Percentiles rank a stretch among this genome's conserved stretches.
These are phyloP conservation scores for Tribolium freemani DNA, from an alignment of 2,888 invertebrate genomes.

Conservation along the genomic window DNA sequence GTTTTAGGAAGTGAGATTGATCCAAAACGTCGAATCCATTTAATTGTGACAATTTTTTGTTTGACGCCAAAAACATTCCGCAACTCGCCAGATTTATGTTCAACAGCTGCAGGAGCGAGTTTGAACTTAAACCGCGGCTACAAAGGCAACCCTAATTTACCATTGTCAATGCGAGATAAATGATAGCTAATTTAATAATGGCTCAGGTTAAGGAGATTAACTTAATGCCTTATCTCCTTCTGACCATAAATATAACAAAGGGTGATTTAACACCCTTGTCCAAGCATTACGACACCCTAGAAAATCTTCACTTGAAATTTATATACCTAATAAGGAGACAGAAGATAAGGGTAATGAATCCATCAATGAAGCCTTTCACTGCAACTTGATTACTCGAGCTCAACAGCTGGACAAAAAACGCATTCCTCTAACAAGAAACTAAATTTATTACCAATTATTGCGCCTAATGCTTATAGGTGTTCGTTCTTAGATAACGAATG, in stretches of 20 bases:
- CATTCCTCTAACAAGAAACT: not conserved
- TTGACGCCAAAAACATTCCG: not conserved
- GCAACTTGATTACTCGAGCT: not conserved
- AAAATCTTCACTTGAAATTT: conserved; percentile 1
- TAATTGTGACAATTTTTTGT: too few relatives aligned
- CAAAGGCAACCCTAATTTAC: conserved; percentile 16
- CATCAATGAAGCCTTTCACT: not conserved
- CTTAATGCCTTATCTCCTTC: conserved; percentile 24
- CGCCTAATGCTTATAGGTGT: conserved; percentile 3
- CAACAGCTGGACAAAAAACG: not conserved
- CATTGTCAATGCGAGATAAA: conserved; percentile 25
- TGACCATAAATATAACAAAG: conserved; percentile 20
- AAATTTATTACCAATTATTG: conserved; percentile 9
- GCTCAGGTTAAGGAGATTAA: conserved; percentile 30
- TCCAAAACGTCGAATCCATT: conserved; percentile 12
- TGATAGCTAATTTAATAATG: conserved; percentile 26
- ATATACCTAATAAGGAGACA: not conserved
- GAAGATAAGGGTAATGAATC: not conserved
- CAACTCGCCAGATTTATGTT: not conserved
- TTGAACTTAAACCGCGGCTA: conserved; percentile 6
- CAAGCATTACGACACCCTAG: conserved; percentile 2
- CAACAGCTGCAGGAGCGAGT: conserved; percentile 5
- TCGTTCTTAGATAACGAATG: conserved; percentile 5
- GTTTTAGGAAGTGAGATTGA: conserved; percentile 50
- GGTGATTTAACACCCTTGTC: conserved; percentile 23